Percentiles rank a stretch among this genome's conserved stretches.
phyloP scores from a whole-genome alignment of 2,113 vertebrate genomes.

The Sinocyclocheilus rhinocerous region DNA sequence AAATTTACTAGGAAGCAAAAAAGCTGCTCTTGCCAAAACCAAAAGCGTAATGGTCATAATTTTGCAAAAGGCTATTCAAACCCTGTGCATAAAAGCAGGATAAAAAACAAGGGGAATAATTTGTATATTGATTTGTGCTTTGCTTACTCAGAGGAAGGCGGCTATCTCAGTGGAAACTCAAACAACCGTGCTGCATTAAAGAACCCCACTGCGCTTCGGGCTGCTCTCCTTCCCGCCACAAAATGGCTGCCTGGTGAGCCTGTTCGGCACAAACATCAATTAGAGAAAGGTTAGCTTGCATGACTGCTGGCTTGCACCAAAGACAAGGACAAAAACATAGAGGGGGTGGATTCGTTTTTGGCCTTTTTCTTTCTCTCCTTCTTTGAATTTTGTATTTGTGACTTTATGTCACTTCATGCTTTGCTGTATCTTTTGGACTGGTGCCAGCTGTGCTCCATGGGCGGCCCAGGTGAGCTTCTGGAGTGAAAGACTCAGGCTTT shows the following conservation, averaged over 20 bases:
- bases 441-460: constrained; percentile 34
- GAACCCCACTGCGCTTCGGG: constrained; percentile 36
- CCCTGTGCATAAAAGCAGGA: not conserved
- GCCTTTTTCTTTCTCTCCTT: constrained; percentile 52
- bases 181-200: constrained; percentile 39
- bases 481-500: constrained; percentile 15
- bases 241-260: constrained; percentile 66
- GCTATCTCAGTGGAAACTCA: constrained; percentile 34
- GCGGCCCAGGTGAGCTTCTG: not conserved
- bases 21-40: constrained; percentile 1
- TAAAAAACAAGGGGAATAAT: not conserved
- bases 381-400: constrained; percentile 50
- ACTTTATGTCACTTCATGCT: constrained; percentile 61
- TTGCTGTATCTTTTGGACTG: not conserved
- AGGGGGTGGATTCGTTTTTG: constrained; percentile 53
- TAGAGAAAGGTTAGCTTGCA: constrained; percentile 80
- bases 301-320: constrained; percentile 65
- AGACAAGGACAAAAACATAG: constrained; percentile 55
- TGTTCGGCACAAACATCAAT: constrained; percentile 70
- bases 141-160: constrained; percentile 20
- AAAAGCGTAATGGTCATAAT: constrained; percentile 7
- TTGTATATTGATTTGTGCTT: constrained; percentile 15
- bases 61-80: not conserved
- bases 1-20: not conserved
- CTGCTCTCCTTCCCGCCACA: constrained; percentile 60